Evolutionary conservation across 92 coral and sea anemone genomes (phyloP), one percentile per base, ranked within the genome.

Genomic region (Virgularia gustaviana): DNA sequence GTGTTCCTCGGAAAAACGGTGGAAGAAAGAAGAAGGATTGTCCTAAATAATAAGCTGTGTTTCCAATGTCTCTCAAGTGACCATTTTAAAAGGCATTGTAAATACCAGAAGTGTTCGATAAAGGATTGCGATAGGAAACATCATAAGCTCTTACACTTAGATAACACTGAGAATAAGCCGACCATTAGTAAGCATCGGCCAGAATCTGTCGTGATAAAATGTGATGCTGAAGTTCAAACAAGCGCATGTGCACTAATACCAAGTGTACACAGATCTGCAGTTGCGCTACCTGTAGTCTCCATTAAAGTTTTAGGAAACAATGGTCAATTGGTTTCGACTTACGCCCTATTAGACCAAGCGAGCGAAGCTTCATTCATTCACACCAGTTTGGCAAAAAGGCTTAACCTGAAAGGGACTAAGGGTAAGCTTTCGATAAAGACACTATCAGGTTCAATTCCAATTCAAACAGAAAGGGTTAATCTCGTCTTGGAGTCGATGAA

Each of bases 331-430:
- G 15, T 15, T 7, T 39, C 15, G 8, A 39, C 45, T 15, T 39
- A 39, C 45, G 45, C 45, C 45, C 15, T 33, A 31, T 36, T 35
- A 31, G 70, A 62, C 24, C 70, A 62, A 62, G 70, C 45, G 27
- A 62, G 70, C n/a, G 70, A 62, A 35, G 70, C 70, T 16, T 62
- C 70, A 16, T 62, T 62, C 28, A 36, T 62, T 35, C 70, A 62
- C 28, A 37, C 47, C 32, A 62, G 47, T 37, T 36, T 62, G n/a
- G n/a, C n/a, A n/a, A n/a, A n/a, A n/a, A n/a, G n/a, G n/a, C n/a
- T n/a, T n/a, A n/a, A n/a, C n/a, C 47, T 62, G n/a, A 62, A 62
- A 35, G 70, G 70, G 1, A 3, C 51, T 16, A 63, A 63, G 9
- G 70, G 53, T 30, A 63, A 12, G 28, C 51, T 39, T 6, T 63